Evolutionary conservation across 2,113 vertebrate species (phyloP), one percentile per base, ranked within the genome.

Genomic region (Neolamprologus sp.): DNA sequence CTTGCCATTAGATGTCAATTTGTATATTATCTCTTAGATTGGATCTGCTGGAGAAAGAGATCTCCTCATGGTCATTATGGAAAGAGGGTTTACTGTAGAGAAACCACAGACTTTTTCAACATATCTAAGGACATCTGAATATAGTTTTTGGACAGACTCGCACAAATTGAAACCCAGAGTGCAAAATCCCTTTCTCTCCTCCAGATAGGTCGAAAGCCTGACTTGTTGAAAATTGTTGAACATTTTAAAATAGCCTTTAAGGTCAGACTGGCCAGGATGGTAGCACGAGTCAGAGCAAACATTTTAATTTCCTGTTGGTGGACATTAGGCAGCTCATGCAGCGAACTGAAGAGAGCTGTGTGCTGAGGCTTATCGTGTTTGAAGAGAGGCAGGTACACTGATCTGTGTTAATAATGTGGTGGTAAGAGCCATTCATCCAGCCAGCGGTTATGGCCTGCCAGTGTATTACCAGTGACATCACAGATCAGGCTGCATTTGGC

Each of bases 311-410:
- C 71, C 87, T 84, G 45, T 85, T 75, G 73, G 40, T 30, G 65
- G n/a, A 80, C 55, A 81, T 86, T 73, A 87, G 88, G 55, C 53
- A 81, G 86, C 75, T 87, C 83, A 57, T 4, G 54, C 80, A 42
- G 71, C 40, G 55, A 78, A 80, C 23, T 40, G 89, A 88, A 37
- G n/a, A 26, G 65, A 82, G 82, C 84, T 86, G 88, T 87, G 85
- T 90, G 89, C 84, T 83, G 81, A 87, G 78, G 90, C 85, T 92
- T 87, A 89, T 87, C 51, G 3, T 90, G 88, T 89, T 92, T 89
- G 92, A 92, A 85, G 91, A 90, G 89, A 92, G 92, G 88, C 92
- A 90, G 91, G 92, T 92, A 93, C 89, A 82, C 90, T 93, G 92
- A 92, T 93, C 90, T 84, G 88, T 86, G 92, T 89, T 95, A 92